Conservation (phyloP, 2,888 invertebrate species). For the Ypsolopha sequella region DNA sequence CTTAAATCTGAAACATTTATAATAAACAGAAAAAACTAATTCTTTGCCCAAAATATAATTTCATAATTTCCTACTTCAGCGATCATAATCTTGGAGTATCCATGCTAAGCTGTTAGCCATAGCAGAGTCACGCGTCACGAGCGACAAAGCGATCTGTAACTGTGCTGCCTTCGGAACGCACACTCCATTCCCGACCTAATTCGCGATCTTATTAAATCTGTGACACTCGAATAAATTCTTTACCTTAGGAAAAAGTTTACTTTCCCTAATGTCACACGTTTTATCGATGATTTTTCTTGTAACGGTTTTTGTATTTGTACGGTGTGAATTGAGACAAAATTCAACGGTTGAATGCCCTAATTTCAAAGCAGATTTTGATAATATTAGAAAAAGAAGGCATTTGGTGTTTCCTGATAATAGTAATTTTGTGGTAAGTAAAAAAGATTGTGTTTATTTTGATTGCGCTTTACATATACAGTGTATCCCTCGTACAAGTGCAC, state of each 20-base stretch:
- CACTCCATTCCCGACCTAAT: not conserved
- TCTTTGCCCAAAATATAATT: too few relatives aligned
- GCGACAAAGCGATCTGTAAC: not conserved
- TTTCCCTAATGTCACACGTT: not conserved
- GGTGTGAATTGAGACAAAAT: slow-evolving; percentile 14
- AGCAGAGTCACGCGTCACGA: not conserved
- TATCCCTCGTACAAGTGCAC: too few relatives aligned
- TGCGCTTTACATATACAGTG: too few relatives aligned
- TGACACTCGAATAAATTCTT: not conserved
- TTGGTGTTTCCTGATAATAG: slow-evolving; percentile 46
- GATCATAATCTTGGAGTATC: too few relatives aligned
- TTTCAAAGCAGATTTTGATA: slow-evolving; percentile 30
- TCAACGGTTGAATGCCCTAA: slow-evolving; percentile 33
- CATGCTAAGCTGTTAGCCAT: too few relatives aligned
- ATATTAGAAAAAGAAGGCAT: slow-evolving; percentile 40
- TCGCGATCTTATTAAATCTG: slow-evolving; percentile 1
- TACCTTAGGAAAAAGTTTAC: not conserved
- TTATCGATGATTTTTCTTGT: slow-evolving; percentile 11
- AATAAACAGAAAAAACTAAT: too few relatives aligned
- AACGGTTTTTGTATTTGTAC: slow-evolving; percentile 13
- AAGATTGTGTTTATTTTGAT: not conserved
- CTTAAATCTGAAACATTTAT: too few relatives aligned
- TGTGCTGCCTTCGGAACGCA: not conserved
- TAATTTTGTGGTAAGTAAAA: slow-evolving; percentile 39
- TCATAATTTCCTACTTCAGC: too few relatives aligned